Evolutionary conservation across 2,888 invertebrate genomes (phyloP).

Genomic region (Conistra vaccinii): DNA sequence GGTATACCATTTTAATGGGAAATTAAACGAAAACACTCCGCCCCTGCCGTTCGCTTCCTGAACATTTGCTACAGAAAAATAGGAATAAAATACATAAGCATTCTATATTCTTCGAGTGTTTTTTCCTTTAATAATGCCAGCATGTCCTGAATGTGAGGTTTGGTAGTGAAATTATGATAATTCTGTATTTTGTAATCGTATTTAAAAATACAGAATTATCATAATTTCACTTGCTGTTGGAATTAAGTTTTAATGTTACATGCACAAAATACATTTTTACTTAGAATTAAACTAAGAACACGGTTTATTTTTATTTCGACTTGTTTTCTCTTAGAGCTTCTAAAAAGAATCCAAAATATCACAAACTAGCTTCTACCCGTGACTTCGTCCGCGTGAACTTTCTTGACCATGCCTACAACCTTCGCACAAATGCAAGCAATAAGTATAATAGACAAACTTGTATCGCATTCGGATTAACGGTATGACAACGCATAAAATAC

Average conservation of each 20-base stretch:
- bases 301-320: not conserved
- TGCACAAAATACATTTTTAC: not conserved
- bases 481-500: not conserved
- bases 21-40: constrained; percentile 88
- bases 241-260: constrained; percentile 2
- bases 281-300: not conserved
- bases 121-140: constrained; percentile 34
- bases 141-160: constrained; percentile 26
- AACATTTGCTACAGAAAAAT: constrained; percentile 68
- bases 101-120: constrained; percentile 49
- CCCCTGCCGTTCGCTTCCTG: constrained; percentile 69
- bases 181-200: constrained; percentile 29
- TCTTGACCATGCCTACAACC: not conserved
- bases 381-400: not conserved
- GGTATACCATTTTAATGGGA: constrained; percentile 83
- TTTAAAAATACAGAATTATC: constrained; percentile 1
- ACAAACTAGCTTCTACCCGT: not conserved
- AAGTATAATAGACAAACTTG: too few species aligned
- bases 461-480: not conserved
- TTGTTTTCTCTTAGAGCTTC: not conserved
- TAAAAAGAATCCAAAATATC: not conserved
- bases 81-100: constrained; percentile 57
- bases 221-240: not conserved
- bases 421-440: not conserved
- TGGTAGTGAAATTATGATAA: constrained; percentile 30